Conservation (phyloP, 2,888 invertebrate species). For the Cephus pulcher region DNA sequence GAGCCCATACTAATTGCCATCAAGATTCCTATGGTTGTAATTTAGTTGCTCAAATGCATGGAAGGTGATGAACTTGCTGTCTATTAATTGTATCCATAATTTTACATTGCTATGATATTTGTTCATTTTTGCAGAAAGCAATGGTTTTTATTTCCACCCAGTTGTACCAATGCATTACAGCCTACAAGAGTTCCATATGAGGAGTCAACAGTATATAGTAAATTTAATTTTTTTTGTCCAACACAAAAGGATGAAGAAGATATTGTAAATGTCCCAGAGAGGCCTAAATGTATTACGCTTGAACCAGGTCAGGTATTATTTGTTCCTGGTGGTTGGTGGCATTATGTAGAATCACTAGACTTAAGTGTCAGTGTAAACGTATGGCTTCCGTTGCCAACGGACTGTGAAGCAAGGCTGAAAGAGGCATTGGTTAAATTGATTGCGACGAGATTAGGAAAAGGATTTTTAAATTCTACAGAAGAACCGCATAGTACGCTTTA, state of each 20-base stretch:
- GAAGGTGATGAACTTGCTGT: conserved; percentile 72
- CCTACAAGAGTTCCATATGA: conserved; percentile 94
- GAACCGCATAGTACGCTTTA: conserved; percentile 32
- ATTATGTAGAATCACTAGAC: conserved; percentile 83
- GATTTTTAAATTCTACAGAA: conserved; percentile 33
- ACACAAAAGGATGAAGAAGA: conserved; percentile 68
- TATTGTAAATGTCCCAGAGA: conserved; percentile 62
- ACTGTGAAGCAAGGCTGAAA: conserved; percentile 51
- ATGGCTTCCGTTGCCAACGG: conserved; percentile 79
- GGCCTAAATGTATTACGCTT: conserved; percentile 74
- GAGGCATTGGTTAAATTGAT: conserved; percentile 60
- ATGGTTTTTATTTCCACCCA: conserved; percentile 93
- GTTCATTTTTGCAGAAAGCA: conserved; percentile 75
- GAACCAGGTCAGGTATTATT: conserved; percentile 88
- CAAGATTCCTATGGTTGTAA: conserved; percentile 95
- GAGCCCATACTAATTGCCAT: conserved; percentile 94
- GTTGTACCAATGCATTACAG: conserved; percentile 73
- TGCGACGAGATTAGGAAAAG: conserved; percentile 46
- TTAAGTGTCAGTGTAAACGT: conserved; percentile 76
- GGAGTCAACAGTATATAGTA: conserved; percentile 94
- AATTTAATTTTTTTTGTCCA: conserved; percentile 83
- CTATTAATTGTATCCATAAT: conserved; percentile 2
- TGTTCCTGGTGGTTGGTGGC: conserved; percentile 97
- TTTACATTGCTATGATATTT: conserved; percentile 20
- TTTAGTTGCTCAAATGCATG: conserved; percentile 88